Evolutionary conservation across 1,140 invertebrate species (phyloP).

Genomic region (Drosophila ohnishii): DNA sequence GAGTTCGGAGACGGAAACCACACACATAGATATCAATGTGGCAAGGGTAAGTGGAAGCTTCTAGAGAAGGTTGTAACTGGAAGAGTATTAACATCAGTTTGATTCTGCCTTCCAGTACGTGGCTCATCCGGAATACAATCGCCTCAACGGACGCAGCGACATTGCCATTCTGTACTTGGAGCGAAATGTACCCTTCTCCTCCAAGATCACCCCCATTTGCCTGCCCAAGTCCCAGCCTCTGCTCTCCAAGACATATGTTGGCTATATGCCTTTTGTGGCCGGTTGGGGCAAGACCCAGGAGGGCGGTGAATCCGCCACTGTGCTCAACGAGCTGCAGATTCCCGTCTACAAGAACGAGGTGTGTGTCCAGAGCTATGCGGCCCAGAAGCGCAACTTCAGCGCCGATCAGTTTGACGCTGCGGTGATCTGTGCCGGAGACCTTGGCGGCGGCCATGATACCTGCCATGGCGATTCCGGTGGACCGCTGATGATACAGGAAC

Average conservation of each 20-base stretch:
- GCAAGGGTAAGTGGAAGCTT: constrained; percentile 28
- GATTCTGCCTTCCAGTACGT: constrained; percentile 28
- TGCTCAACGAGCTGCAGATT: constrained; percentile 88
- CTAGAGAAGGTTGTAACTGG: not conserved
- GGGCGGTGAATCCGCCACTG: constrained; percentile 85
- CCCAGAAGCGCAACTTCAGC: constrained; percentile 85
- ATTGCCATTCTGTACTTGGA: constrained; percentile 72
- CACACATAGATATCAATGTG: constrained; percentile 61
- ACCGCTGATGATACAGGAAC: constrained; percentile 87
- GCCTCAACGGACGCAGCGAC: constrained; percentile 70
- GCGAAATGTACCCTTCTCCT: constrained; percentile 64
- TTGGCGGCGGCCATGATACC: constrained; percentile 89
- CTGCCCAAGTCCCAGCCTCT: constrained; percentile 49
- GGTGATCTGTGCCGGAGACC: constrained; percentile 90
- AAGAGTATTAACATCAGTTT: not conserved
- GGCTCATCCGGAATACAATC: constrained; percentile 60
- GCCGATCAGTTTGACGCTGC: constrained; percentile 84
- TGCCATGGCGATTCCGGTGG: constrained; percentile 94
- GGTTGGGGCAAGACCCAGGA: constrained; percentile 88
- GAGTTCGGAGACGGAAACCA: constrained; percentile 64
- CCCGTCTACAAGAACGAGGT: constrained; percentile 86
- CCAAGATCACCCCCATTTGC: constrained; percentile 64
- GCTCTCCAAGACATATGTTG: constrained; percentile 60
- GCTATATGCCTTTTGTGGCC: constrained; percentile 87
- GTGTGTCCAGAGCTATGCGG: constrained; percentile 86